phyloP scores from a whole-genome alignment of 2,888 invertebrate species.

The Sinotaia quadrata region DNA sequence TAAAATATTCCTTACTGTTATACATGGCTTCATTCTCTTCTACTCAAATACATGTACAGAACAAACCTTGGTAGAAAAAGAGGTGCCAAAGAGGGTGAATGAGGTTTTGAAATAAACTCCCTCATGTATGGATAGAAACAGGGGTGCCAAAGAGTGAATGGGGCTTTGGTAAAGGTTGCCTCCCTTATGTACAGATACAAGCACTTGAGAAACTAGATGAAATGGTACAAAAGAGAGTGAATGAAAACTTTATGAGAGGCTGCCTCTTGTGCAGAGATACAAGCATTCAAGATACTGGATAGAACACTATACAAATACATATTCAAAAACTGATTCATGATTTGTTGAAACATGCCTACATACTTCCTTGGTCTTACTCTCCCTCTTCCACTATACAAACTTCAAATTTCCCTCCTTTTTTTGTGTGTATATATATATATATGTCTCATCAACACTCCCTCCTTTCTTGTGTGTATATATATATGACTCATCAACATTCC shows the following conservation, averaged over 20 bases:
- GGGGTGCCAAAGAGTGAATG: too few relatives aligned
- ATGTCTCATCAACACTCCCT: neutral
- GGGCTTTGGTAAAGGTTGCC: too few relatives aligned
- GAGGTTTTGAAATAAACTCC: too few relatives aligned
- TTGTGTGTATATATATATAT: neutral
- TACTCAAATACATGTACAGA: too few relatives aligned
- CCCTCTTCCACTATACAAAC: neutral
- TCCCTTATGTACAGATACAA: too few relatives aligned
- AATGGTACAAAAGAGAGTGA: too few relatives aligned
- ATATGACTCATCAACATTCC: neutral
- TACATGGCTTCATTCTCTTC: too few relatives aligned
- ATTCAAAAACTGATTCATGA: neutral
- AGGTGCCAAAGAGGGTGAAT: too few relatives aligned
- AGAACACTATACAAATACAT: neutral
- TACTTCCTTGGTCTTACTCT: neutral
- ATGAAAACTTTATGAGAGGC: neutral
- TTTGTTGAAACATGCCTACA: neutral
- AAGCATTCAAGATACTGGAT: neutral
- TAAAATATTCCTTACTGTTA: too few relatives aligned
- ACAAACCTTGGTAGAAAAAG: too few relatives aligned
- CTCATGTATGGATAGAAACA: too few relatives aligned
- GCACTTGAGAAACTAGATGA: too few relatives aligned
- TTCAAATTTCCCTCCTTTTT: neutral
- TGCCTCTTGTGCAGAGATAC: neutral
- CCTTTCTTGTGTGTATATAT: neutral